These are phyloP conservation scores for Echiichthys vipera DNA, from an alignment of 2,797 vertebrate genomes.

Conservation along the genomic window DNA sequence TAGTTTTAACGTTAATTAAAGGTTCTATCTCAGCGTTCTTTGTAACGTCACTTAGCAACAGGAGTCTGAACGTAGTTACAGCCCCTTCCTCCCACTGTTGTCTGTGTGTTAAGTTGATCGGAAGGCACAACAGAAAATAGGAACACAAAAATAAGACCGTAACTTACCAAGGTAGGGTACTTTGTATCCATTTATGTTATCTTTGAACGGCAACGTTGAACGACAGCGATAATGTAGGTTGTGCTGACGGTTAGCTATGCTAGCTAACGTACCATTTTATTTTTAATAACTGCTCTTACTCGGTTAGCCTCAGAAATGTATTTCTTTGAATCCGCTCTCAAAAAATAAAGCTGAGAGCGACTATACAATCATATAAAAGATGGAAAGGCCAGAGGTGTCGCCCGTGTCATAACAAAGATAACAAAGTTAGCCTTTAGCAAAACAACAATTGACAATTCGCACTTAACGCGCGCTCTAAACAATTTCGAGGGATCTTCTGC, in stretches of 20 bases:
- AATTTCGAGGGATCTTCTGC: fast-evolving
- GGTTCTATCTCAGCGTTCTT: no score
- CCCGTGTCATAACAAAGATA: no score
- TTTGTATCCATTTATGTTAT: constrained; percentile 51
- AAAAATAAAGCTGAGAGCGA: not conserved
- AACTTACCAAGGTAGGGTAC: constrained; percentile 57
- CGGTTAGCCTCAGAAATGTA: fast-evolving
- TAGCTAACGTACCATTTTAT: constrained; percentile 4
- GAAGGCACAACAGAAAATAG: fast-evolving
- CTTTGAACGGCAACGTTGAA: no score
- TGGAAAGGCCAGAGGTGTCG: fast-evolving
- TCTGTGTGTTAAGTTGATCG: not conserved
- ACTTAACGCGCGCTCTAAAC: not conserved
- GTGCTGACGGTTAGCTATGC: constrained; percentile 12
- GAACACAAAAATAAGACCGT: not conserved
- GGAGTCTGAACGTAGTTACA: not conserved
- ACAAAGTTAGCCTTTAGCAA: constrained; percentile 25
- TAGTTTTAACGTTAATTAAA: no score
- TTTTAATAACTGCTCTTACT: not conserved
- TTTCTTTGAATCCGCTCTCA: not conserved
- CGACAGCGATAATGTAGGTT: not conserved
- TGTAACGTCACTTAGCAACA: not conserved
- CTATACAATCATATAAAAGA: not conserved
- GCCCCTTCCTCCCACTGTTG: not conserved
- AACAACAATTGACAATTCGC: constrained; percentile 54